phyloP scores from a whole-genome alignment of 1,140 invertebrate species.

The Rhagoletis zephyria region DNA sequence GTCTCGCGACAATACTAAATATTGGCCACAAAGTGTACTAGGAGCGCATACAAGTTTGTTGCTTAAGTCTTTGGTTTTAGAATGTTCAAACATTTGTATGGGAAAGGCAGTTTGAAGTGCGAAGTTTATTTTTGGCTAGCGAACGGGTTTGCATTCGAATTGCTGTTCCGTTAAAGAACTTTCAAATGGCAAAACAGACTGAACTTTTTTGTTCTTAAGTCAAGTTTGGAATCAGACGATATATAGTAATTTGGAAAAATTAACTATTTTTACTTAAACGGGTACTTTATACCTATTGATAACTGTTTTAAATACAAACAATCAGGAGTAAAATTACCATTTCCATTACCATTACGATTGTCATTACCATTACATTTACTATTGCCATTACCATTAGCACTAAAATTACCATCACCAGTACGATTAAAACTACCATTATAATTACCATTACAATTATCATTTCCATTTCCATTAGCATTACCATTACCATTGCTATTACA shows the following conservation, averaged over 20 bases:
- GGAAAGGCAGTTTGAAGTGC: neutral
- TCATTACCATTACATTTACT: neutral
- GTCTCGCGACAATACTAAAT: neutral
- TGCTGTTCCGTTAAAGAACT: neutral
- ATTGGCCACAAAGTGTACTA: slow-evolving; percentile 19
- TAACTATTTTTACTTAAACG: too few relatives aligned
- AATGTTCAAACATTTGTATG: neutral
- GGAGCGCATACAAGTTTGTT: slow-evolving; percentile 21
- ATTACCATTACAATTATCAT: neutral
- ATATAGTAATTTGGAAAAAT: too few relatives aligned
- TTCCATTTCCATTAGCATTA: neutral
- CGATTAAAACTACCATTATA: neutral
- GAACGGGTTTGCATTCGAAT: slow-evolving; percentile 13
- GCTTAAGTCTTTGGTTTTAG: slow-evolving; percentile 46
- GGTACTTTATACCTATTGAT: too few relatives aligned
- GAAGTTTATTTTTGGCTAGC: slow-evolving; percentile 28
- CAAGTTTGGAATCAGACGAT: too few relatives aligned
- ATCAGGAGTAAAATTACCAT: too few relatives aligned
- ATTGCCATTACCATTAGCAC: neutral
- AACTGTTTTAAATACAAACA: too few relatives aligned
- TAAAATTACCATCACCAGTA: neutral
- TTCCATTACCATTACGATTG: neutral
- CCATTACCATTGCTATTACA: neutral
- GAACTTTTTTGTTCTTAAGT: neutral
- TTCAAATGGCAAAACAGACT: neutral